phyloP scores from a whole-genome alignment of 2,888 invertebrate species.

The Esperia sulphurella region DNA sequence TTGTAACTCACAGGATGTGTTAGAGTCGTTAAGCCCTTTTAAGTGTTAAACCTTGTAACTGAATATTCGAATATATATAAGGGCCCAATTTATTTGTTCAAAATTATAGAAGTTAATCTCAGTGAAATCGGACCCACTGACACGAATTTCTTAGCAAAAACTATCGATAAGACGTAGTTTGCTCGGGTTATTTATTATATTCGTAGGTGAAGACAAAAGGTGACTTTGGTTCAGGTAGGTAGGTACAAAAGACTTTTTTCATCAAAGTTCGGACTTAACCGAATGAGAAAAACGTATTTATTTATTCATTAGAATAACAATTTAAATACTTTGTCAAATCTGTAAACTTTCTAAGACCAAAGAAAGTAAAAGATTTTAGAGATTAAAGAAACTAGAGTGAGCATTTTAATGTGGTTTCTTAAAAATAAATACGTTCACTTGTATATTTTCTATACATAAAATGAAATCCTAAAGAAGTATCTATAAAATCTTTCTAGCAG shows the following conservation, averaged over 20 bases:
- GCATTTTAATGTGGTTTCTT: too few species aligned
- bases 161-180: constrained; percentile 65
- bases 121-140: constrained; percentile 76
- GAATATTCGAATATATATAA: constrained; percentile 76
- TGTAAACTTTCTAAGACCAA: too few species aligned
- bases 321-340: too few species aligned
- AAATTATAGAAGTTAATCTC: constrained; percentile 76
- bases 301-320: too few species aligned
- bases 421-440: too few species aligned
- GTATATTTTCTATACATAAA: too few species aligned
- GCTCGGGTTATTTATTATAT: constrained; percentile 37
- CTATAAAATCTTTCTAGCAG: too few species aligned
- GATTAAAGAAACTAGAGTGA: too few species aligned
- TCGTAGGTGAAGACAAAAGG: constrained; percentile 54
- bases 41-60: constrained; percentile 80
- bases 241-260: constrained; percentile 58
- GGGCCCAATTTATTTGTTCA: constrained; percentile 78
- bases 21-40: constrained; percentile 79
- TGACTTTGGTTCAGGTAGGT: constrained; percentile 56
- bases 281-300: too few species aligned
- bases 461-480: too few species aligned
- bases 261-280: constrained; percentile 48
- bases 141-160: constrained; percentile 78
- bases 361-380: too few species aligned
- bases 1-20: constrained; percentile 79